Evolutionary conservation across 2,888 invertebrate species (phyloP), one percentile per base, ranked within the genome.

Genomic region (Pachydiplax longipennis): DNA sequence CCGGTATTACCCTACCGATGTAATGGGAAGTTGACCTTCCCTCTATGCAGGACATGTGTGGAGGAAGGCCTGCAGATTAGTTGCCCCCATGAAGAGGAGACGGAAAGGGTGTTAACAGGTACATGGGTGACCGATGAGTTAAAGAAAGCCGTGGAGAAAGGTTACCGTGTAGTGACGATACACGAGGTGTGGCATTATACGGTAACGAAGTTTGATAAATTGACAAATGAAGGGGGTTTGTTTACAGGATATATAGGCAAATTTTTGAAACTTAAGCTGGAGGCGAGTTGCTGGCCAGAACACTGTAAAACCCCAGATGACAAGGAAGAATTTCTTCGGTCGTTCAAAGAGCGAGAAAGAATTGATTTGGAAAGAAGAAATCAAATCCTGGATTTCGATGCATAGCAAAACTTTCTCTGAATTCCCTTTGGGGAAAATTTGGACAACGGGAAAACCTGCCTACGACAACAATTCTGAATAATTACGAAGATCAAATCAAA

Each of bases 51-150:
- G 13, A 92, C 91, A 0, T 93, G 93, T 91, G 93, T 92, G 53
- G 92, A 93, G 53, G 91, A 90, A 35, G 81, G 92, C 73, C 91
- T 92, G 80, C 92, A 92, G 73, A 73, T 91, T 2, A 91, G 92
- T 0, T 94, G 94, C 91, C 61, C 31, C 3, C 93, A 94, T 91
- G 91, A 91, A 18, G 91, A 92, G 18, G 91, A 91, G 37, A 92
- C 93, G 13, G 80, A 25, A 2, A 91, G 93, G 37, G 48, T 90
- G 10, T 91, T 93, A 5, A 91, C 80, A 0, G 93, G 94, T 15
- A 93, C 93, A 2, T 94, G 93, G 93, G 93, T 93, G 35, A 92
- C 92, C 0, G 93, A 93, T 22, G 94, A 94, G 91, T 90, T 94
- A 0, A 58, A 92, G 53, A 93, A 92, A 91, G 94, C 93, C 6